phyloP scores from a whole-genome alignment of 2,113 vertebrate genomes.

The Halcyon senegalensis region DNA sequence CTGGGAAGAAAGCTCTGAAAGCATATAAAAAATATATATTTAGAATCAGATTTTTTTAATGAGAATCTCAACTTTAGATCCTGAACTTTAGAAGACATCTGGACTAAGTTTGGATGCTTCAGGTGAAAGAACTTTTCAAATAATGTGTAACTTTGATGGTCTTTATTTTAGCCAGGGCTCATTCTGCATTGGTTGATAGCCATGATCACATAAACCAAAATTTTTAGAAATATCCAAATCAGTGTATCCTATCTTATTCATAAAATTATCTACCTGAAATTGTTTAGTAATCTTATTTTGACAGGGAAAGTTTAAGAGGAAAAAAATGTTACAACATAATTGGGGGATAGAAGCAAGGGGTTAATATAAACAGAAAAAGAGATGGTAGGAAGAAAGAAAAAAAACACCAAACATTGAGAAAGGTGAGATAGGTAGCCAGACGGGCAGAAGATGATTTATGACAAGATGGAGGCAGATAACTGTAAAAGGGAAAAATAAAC shows the following conservation, averaged over 20 bases:
- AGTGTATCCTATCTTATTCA: not conserved
- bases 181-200: not conserved
- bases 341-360: accelerated
- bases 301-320: accelerated
- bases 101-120: not conserved
- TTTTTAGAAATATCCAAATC: not conserved
- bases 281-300: not conserved
- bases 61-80: not conserved
- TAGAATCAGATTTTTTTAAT: not conserved
- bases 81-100: not conserved
- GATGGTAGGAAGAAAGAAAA: not conserved
- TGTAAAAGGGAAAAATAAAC: not conserved
- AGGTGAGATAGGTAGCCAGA: not conserved
- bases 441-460: not conserved
- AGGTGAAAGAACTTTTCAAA: not conserved
- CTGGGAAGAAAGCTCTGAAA: no score
- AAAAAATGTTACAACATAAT: not conserved
- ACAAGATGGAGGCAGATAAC: not conserved
- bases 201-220: not conserved
- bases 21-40: not conserved
- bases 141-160: not conserved
- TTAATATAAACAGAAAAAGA: not conserved
- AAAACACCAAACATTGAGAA: not conserved
- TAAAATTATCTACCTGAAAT: not conserved
- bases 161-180: not conserved